A percentile compares a stretch with the other conserved stretches of the same genome.
phyloP scores from a whole-genome alignment of 2,113 vertebrate genomes.

The Ammodramus savannarum region DNA sequence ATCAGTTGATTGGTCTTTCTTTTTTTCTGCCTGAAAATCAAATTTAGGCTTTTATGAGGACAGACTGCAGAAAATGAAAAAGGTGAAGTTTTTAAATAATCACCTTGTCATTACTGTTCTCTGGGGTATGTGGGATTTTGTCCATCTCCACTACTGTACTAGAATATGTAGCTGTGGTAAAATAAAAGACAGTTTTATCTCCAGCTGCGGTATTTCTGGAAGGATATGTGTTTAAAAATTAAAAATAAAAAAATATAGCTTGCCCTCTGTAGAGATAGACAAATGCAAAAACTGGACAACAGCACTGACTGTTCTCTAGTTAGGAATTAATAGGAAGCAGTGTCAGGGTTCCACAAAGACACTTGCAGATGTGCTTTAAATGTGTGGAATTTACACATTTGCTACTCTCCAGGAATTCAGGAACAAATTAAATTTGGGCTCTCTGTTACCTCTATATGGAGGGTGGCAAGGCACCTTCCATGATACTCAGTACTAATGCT shows the following conservation, averaged over 20 bases:
- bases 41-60: neutral
- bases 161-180: neutral
- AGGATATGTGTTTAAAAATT: neutral
- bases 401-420: neutral
- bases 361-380: neutral
- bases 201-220: neutral
- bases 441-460: neutral
- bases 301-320: neutral
- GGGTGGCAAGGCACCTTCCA: neutral
- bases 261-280: neutral
- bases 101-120: neutral
- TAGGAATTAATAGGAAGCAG: neutral
- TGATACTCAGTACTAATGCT: neutral
- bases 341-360: neutral
- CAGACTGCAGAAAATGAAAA: neutral
- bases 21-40: neutral
- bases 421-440: neutral
- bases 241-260: accelerated
- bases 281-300: neutral
- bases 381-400: neutral
- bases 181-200: neutral
- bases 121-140: neutral
- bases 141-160: neutral
- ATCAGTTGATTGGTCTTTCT: neutral
- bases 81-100: neutral